Percentiles rank a stretch among this genome's conserved stretches.
These are phyloP conservation scores for Microplitis mediator DNA, from an alignment of 1,140 invertebrate genomes.

Conservation along the genomic window DNA sequence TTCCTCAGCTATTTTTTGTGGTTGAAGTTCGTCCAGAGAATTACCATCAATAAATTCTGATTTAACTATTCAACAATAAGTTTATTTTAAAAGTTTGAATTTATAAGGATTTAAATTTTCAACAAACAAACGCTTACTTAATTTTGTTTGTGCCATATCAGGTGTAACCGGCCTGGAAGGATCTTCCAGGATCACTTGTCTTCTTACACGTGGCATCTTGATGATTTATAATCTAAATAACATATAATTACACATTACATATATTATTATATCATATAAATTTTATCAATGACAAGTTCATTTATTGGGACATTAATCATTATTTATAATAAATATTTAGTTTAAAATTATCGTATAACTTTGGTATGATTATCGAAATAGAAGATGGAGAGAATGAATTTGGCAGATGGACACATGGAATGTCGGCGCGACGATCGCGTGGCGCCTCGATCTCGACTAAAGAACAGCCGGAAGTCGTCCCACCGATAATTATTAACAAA, in stretches of 20 bases:
- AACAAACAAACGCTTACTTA: slow-evolving; percentile 44
- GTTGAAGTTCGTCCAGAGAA: slow-evolving; percentile 54
- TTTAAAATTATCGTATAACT: background rate
- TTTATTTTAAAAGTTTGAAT: background rate
- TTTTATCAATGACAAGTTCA: background rate
- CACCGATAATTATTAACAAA: slow-evolving; percentile 1
- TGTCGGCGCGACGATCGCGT: slow-evolving; percentile 24
- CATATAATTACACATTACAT: slow-evolving; percentile 30
- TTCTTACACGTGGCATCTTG: slow-evolving; percentile 59
- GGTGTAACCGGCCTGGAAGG: slow-evolving; percentile 59
- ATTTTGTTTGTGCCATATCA: slow-evolving; percentile 58
- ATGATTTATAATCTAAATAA: slow-evolving; percentile 39
- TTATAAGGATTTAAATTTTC: background rate
- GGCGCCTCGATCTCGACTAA: slow-evolving; percentile 20
- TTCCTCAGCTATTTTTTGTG: slow-evolving; percentile 58
- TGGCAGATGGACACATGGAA: slow-evolving; percentile 18
- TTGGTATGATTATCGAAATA: slow-evolving; percentile 8
- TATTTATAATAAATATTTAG: background rate
- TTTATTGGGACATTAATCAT: background rate
- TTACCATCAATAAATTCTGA: slow-evolving; percentile 57
- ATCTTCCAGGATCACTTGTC: slow-evolving; percentile 60
- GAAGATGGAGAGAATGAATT: slow-evolving; percentile 18
- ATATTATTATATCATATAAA: slow-evolving; percentile 2
- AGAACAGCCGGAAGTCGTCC: slow-evolving; percentile 13
- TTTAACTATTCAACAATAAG: slow-evolving; percentile 48